phyloP scores from a whole-genome alignment of 1,140 invertebrate genomes.

The Aradophagus sp. region DNA sequence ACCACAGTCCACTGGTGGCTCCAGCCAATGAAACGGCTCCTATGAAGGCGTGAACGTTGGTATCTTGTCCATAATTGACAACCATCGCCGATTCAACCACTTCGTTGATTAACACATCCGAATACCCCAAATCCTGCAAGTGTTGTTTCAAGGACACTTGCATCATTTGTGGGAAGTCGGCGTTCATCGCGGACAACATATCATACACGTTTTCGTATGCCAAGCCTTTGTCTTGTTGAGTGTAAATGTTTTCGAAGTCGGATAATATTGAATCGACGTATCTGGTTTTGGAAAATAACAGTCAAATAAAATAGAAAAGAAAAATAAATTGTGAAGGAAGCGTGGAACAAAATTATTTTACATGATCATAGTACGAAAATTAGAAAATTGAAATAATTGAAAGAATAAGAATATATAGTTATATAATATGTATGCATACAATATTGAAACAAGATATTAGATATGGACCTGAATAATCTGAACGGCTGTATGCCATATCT shows the following conservation, averaged over 20 bases:
- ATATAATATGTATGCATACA: too few relatives aligned
- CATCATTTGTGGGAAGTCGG: conserved; percentile 74
- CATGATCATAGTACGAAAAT: too few relatives aligned
- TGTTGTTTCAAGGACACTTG: conserved; percentile 68
- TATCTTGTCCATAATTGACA: conserved; percentile 81
- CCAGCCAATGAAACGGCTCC: conserved; percentile 78
- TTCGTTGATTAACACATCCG: conserved; percentile 76
- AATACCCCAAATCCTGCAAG: conserved; percentile 72
- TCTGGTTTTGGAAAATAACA: conserved; percentile 39
- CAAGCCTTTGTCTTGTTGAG: conserved; percentile 74
- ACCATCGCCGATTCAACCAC: conserved; percentile 76
- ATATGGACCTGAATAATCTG: conserved; percentile 65
- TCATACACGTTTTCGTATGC: conserved; percentile 75
- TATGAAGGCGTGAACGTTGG: conserved; percentile 78
- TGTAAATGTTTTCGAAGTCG: conserved; percentile 77
- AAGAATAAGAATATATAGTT: too few relatives aligned
- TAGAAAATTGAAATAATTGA: too few relatives aligned
- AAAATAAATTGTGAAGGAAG: background rate
- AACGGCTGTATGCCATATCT: conserved; percentile 77
- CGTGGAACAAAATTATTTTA: too few relatives aligned
- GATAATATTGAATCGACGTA: conserved; percentile 61
- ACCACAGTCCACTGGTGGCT: conserved; percentile 76
- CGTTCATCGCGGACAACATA: conserved; percentile 76
- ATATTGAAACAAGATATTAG: too few relatives aligned
- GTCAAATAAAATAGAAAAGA: conserved; percentile 6